Evolutionary conservation across 2,797 vertebrate species (phyloP).

Genomic region (Eupleurogrammus muticus): DNA sequence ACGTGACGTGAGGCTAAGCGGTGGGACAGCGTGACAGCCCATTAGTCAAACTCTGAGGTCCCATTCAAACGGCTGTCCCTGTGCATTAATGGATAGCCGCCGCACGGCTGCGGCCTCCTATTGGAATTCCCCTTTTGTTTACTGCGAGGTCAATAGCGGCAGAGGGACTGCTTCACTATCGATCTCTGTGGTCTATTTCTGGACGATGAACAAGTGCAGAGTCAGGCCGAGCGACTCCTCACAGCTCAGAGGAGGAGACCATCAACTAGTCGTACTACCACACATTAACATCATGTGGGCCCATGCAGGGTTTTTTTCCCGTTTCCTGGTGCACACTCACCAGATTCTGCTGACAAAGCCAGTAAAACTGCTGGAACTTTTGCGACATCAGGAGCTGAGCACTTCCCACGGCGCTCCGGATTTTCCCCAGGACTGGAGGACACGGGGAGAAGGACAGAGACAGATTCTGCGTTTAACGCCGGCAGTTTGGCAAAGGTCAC

Average conservation of each 20-base stretch:
- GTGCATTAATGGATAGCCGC: constrained; percentile 62
- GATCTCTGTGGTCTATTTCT: constrained; percentile 71
- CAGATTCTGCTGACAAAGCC: constrained; percentile 99
- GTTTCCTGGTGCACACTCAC: constrained; percentile 81
- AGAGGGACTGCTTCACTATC: constrained; percentile 60
- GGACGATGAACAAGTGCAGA: constrained; percentile 57
- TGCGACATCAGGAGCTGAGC: constrained; percentile 98
- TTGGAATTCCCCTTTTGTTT: constrained; percentile 79
- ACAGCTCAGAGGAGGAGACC: constrained; percentile 15
- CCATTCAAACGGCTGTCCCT: constrained; percentile 63
- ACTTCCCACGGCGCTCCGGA: constrained; percentile 95
- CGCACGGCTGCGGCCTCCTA: constrained; percentile 59
- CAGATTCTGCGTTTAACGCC: constrained; percentile 33
- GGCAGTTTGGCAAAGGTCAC: constrained; percentile 44
- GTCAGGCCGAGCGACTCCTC: constrained; percentile 42
- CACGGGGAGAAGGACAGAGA: constrained; percentile 16
- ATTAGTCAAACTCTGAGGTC: constrained; percentile 70
- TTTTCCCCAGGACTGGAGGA: constrained; percentile 92
- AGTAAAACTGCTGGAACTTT: constrained; percentile 99
- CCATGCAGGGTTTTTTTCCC: background rate
- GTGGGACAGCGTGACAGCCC: constrained; percentile 51
- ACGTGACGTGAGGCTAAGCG: constrained; percentile 64
- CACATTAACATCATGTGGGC: constrained; percentile 27
- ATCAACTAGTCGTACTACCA: constrained; percentile 33
- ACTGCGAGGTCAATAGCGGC: constrained; percentile 60